Percentiles rank a stretch among this genome's conserved stretches.
phyloP scores from a whole-genome alignment of 2,888 invertebrate species.

The Leptinotarsa peninsularis region DNA sequence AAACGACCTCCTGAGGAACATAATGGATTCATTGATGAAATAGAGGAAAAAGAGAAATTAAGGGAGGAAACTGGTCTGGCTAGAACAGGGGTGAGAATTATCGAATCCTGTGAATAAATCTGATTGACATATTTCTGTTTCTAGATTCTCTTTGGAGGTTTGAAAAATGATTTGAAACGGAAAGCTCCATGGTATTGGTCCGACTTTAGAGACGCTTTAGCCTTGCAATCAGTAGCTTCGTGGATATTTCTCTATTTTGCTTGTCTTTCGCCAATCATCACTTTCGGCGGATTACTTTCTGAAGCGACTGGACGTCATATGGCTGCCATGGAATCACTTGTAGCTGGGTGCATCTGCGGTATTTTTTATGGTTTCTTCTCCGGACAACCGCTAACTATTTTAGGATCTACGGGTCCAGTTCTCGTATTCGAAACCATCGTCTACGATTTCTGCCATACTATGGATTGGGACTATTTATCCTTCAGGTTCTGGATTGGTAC shows the following conservation, averaged over 20 bases:
- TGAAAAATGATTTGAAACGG: conserved; percentile 86
- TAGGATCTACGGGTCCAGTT: conserved; percentile 97
- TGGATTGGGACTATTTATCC: conserved; percentile 91
- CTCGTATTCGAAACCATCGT: conserved; percentile 97
- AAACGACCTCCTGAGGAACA: conserved; percentile 85
- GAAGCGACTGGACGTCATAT: conserved; percentile 92
- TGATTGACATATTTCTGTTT: not conserved
- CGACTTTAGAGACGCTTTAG: conserved; percentile 92
- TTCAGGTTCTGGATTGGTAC: conserved; percentile 97
- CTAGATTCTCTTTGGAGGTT: conserved; percentile 70
- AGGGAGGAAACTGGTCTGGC: conserved; percentile 89
- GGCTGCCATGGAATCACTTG: conserved; percentile 91
- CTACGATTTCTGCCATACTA: conserved; percentile 87
- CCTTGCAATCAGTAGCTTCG: conserved; percentile 94
- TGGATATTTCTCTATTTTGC: conserved; percentile 98
- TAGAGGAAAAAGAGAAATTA: conserved; percentile 84
- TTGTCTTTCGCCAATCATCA: conserved; percentile 96
- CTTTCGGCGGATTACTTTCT: conserved; percentile 95
- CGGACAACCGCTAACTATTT: conserved; percentile 93
- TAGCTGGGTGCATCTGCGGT: conserved; percentile 93
- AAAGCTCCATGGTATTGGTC: conserved; percentile 91
- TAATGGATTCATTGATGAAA: conserved; percentile 80
- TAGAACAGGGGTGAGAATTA: conserved; percentile 73
- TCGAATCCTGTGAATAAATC: not conserved
- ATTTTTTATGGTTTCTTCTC: conserved; percentile 94